Evolutionary conservation across 2,113 vertebrate genomes (phyloP).

Genomic region (Raja brachyura): DNA sequence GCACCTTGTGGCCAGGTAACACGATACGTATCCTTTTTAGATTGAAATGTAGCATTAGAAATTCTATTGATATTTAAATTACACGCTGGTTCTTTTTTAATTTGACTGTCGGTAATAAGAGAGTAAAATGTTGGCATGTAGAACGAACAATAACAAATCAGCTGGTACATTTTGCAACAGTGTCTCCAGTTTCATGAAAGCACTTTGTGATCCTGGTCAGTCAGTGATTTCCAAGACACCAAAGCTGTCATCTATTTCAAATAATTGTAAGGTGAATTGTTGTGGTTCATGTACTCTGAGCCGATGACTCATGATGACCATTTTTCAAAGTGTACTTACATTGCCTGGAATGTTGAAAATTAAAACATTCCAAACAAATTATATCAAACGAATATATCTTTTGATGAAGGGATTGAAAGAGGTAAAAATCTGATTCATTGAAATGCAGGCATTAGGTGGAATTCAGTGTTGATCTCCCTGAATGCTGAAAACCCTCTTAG

Average conservation of each 20-base stretch:
- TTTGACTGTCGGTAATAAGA: background rate
- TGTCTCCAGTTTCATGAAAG: background rate
- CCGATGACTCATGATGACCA: background rate
- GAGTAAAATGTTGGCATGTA: background rate
- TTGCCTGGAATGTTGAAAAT: background rate
- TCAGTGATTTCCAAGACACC: background rate
- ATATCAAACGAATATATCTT: background rate
- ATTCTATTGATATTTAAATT: background rate
- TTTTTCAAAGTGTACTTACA: background rate
- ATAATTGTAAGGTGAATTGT: background rate
- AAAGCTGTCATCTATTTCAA: background rate
- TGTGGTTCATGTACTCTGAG: background rate
- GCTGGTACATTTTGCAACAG: background rate
- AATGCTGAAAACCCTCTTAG: background rate
- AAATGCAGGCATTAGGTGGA: background rate
- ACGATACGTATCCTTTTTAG: background rate
- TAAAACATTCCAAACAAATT: constrained; percentile 5
- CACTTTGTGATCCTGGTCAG: background rate
- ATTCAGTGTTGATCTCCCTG: background rate
- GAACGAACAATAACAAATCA: background rate
- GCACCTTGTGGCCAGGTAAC: constrained; percentile 80
- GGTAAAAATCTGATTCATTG: background rate
- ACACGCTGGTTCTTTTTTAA: background rate
- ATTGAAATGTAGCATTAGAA: constrained; percentile 21
- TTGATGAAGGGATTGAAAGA: background rate